These are phyloP conservation scores for Cosmorhoe ocellata DNA, from an alignment of 2,888 invertebrate genomes.

Conservation along the genomic window DNA sequence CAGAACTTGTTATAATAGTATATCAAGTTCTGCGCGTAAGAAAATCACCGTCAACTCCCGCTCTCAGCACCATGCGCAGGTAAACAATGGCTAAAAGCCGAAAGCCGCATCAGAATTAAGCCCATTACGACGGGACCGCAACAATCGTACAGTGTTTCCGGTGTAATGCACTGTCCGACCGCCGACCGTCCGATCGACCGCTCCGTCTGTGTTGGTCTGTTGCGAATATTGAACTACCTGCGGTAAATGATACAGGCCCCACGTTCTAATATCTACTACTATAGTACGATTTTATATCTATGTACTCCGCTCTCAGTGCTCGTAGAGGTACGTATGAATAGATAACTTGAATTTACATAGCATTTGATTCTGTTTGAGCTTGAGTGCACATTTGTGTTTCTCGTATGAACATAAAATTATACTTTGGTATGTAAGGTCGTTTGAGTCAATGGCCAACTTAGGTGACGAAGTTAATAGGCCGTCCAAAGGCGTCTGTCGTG, in stretches of 20 bases:
- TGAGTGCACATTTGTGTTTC: neutral
- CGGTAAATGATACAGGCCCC: conserved; percentile 4
- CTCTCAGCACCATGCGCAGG: conserved; percentile 47
- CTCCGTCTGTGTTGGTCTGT: conserved; percentile 29
- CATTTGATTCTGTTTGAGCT: neutral
- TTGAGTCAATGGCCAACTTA: too few species aligned
- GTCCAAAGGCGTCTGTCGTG: too few species aligned
- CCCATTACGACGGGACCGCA: conserved; percentile 72
- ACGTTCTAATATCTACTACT: too few species aligned
- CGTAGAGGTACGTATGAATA: neutral
- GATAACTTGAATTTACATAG: too few species aligned
- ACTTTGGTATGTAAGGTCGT: too few species aligned
- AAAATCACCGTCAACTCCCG: neutral
- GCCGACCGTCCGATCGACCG: conserved; percentile 21
- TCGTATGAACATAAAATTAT: too few species aligned
- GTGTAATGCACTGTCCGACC: conserved; percentile 62
- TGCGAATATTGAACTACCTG: conserved; percentile 12
- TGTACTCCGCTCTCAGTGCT: neutral
- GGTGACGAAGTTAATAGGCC: too few species aligned
- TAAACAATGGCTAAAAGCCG: conserved; percentile 79
- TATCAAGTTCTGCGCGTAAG: neutral
- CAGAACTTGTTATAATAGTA: too few species aligned
- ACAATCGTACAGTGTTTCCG: conserved; percentile 62
- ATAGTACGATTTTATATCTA: too few species aligned
- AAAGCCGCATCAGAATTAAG: conserved; percentile 79